A percentile compares a stretch with the other conserved stretches of the same genome.
phyloP scores from a whole-genome alignment of 2,888 invertebrate species.

The Eristalis arbustorum region DNA sequence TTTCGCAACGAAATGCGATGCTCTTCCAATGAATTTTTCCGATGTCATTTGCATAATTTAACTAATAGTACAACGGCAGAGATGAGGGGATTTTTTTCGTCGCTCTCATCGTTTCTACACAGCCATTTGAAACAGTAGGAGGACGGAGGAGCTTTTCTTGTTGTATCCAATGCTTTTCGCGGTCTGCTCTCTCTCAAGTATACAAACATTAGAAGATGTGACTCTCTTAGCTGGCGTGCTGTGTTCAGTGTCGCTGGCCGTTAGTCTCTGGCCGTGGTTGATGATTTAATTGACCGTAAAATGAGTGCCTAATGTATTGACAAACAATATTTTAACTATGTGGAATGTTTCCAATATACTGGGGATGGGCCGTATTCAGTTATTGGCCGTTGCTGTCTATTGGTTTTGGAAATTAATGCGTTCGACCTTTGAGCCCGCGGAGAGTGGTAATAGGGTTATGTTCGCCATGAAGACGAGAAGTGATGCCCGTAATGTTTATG shows the following conservation, averaged over 20 bases:
- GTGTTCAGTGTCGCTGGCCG: not conserved
- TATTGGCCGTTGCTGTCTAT: not conserved
- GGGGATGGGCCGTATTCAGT: not conserved
- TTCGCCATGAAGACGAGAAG: not conserved
- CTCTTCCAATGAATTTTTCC: not conserved
- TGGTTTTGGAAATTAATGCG: not conserved
- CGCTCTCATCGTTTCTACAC: not conserved
- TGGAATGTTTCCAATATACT: not conserved
- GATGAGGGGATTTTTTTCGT: not conserved
- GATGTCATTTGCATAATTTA: constrained; percentile 10
- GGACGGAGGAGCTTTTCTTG: constrained; percentile 17
- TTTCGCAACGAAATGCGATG: not conserved
- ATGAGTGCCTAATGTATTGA: not conserved
- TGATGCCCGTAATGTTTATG: not conserved
- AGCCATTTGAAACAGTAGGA: not conserved
- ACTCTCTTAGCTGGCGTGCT: constrained; percentile 16
- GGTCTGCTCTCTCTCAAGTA: constrained; percentile 37
- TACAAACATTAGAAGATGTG: constrained; percentile 8
- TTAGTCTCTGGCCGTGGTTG: not conserved
- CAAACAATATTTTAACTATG: not conserved
- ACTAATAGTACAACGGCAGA: not conserved
- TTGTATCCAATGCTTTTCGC: not conserved
- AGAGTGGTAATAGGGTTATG: not conserved
- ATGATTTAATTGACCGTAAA: not conserved
- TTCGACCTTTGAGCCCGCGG: not conserved